These are phyloP conservation scores for Odontesthes bonariensis DNA, from an alignment of 2,113 vertebrate genomes.

Conservation along the genomic window DNA sequence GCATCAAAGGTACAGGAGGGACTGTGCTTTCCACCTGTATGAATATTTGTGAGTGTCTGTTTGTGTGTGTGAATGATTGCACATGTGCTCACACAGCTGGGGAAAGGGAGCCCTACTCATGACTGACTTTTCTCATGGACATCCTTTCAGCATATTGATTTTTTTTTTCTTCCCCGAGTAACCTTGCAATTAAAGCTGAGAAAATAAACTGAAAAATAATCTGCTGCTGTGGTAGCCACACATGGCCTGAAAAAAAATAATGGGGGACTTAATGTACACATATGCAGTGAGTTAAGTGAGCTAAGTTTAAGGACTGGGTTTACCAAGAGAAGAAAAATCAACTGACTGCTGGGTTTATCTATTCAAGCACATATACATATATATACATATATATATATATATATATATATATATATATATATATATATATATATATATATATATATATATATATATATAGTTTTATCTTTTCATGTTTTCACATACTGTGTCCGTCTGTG, in stretches of 20 bases:
- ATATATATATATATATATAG: no score
- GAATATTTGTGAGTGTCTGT: slow-evolving; percentile 33
- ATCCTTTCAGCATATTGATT: slow-evolving; percentile 15
- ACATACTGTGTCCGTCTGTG: background rate
- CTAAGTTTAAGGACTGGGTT: background rate
- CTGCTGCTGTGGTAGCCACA: slow-evolving; percentile 25
- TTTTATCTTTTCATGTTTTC: background rate
- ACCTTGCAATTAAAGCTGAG: slow-evolving; percentile 30
- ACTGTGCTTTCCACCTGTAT: slow-evolving; percentile 69
- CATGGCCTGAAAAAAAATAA: background rate
- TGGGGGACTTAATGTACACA: background rate
- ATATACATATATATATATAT: no score
- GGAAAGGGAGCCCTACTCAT: slow-evolving; percentile 17
- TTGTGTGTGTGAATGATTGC: slow-evolving; percentile 15
- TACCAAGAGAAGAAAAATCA: background rate
- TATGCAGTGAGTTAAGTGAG: background rate
- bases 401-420: no score
- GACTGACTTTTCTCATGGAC: slow-evolving; percentile 41
- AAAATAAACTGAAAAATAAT: slow-evolving; percentile 35
- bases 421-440: no score
- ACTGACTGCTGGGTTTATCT: background rate
- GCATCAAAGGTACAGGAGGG: slow-evolving; percentile 49
- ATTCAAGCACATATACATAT: no score
- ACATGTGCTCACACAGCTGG: slow-evolving; percentile 61
- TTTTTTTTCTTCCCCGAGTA: background rate